Evolutionary conservation across 2,888 invertebrate species (phyloP).

Genomic region (Agrotis clavis): DNA sequence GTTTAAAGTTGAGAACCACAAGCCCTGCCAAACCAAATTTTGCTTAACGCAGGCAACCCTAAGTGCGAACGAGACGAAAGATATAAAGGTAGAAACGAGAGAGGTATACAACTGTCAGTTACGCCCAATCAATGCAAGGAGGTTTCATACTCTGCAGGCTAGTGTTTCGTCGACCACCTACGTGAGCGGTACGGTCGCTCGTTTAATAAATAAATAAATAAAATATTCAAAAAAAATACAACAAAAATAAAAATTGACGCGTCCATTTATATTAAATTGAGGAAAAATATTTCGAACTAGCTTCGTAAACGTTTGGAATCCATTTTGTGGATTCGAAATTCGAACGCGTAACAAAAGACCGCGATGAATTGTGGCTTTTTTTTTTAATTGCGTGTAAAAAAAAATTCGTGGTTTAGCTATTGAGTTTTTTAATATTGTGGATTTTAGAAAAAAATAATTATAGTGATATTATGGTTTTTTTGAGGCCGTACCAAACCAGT

Average conservation of each 20-base stretch:
- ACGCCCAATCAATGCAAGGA: constrained; percentile 90
- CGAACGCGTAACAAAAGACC: constrained; percentile 63
- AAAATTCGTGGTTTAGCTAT: constrained; percentile 27
- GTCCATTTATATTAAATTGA: constrained; percentile 12
- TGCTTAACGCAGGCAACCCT: constrained; percentile 79
- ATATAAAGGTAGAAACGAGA: constrained; percentile 74
- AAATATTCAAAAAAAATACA: constrained; percentile 65
- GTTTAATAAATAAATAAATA: constrained; percentile 68
- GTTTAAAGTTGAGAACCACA: constrained; percentile 80
- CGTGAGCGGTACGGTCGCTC: constrained; percentile 74
- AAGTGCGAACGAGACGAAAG: constrained; percentile 74
- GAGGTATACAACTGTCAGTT: constrained; percentile 75
- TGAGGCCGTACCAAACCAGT: constrained; percentile 11
- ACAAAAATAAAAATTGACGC: constrained; percentile 55
- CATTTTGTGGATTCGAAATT: constrained; percentile 38
- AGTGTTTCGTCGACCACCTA: constrained; percentile 81
- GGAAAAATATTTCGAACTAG: constrained; percentile 50
- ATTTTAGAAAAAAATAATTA: constrained; percentile 12
- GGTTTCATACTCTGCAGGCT: constrained; percentile 84
- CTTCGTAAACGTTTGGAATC: constrained; percentile 5
- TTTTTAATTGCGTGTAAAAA: constrained; percentile 55
- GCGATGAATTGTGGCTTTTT: constrained; percentile 67
- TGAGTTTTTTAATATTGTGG: constrained; percentile 47
- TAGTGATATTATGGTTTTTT: constrained; percentile 39
- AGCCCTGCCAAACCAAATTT: constrained; percentile 86